Percentiles rank a stretch among this genome's conserved stretches.
Conservation (phyloP, 2,888 invertebrate species). For the Rhamphomyia laevipes region DNA sequence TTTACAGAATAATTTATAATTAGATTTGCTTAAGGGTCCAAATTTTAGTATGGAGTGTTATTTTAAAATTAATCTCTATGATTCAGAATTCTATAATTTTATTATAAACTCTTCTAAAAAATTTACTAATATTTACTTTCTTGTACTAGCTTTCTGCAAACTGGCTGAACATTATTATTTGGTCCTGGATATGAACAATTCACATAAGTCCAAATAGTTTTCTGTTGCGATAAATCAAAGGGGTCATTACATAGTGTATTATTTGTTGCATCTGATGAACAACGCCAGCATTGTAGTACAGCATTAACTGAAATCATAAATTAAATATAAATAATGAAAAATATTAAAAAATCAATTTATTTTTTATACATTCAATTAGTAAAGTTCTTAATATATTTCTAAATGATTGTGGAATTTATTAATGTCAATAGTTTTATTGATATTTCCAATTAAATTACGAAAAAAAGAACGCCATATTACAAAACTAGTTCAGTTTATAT, state of each 20-base stretch:
- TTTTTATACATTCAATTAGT: background rate
- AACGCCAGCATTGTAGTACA: conserved; percentile 62
- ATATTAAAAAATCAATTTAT: background rate
- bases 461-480: background rate
- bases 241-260: conserved; percentile 61
- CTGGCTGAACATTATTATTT: conserved; percentile 42
- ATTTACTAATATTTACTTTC: conserved; percentile 46
- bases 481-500: too few relatives aligned
- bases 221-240: conserved; percentile 46
- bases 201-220: conserved; percentile 37
- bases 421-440: background rate
- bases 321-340: conserved; percentile 4
- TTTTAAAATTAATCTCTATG: conserved; percentile 4
- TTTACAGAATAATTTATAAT: too few relatives aligned
- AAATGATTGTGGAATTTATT: background rate
- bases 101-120: conserved; percentile 5
- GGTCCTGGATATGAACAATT: conserved; percentile 35
- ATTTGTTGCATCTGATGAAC: conserved; percentile 52
- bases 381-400: too few relatives aligned
- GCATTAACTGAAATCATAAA: conserved; percentile 42
- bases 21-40: too few relatives aligned
- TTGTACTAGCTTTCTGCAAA: conserved; percentile 65
- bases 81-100: conserved; percentile 11
- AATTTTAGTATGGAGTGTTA: background rate
- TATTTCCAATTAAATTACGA: background rate